Base-by-base conservation (phyloP, 1,140 invertebrate species). In the Drosophila albomicans region DNA sequence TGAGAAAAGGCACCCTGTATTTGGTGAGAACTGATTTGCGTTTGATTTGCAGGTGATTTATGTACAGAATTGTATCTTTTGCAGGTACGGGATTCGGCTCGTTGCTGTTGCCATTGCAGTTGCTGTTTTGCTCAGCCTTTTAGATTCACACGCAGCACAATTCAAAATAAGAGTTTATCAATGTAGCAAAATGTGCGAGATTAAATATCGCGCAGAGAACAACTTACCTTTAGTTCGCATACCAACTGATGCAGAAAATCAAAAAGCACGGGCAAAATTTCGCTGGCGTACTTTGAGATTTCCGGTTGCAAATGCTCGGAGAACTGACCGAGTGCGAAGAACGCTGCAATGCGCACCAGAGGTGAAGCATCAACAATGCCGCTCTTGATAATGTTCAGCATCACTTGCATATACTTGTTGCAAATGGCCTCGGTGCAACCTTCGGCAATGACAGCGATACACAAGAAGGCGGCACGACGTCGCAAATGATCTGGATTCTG, bases 291-390 rank as follows among this genome's bases (percentile, higher is more conserved):
- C 57, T 95, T 94, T 59, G 95, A 96, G 28, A 97, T 96, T 11
- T 95, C 94, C 0, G 95, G 95, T 92, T 97, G 96, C 16, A 98
- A 92, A 93, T 96, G 94, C 92, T 97, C 96, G 0, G 96, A 95
- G 91, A 97, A 97, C 90, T 97, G 96, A 0, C 96, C 97, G 1
- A 97, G 93, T 1, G 96, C 96, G 93, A 96, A 97, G 8, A 98
- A 94, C 0, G 96, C 96, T 5, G 96, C 95, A 92, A 96, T 96
- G 38, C 95, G 93, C 30, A 92, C 96, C 10, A 94, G 89, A 0
- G 93, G 93, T 52, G 94, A 93, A 1, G 93, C 81, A 93, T 96
- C 95, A 6, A 93, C 94, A 35, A 97, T 95, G 13, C 96, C 97
- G 68, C 94, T 92, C 81, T 95, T 95, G 25, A 97, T 95, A 72